phyloP scores from a whole-genome alignment of 23 tunicate species.

The Phallusia fumigata region DNA sequence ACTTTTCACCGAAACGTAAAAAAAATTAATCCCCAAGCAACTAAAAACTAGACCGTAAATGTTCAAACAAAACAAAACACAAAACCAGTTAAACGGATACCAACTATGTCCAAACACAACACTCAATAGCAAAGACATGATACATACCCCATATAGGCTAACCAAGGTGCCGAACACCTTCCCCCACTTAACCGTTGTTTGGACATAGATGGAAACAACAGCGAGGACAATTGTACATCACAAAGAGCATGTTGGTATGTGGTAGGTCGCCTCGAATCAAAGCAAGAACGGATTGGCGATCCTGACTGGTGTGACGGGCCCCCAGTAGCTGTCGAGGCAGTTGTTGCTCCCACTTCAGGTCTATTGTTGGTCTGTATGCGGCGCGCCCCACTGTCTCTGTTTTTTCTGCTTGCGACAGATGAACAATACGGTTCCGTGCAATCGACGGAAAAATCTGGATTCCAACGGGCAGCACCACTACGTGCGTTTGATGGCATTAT shows the following conservation, averaged over 20 bases:
- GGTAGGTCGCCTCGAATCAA: not conserved
- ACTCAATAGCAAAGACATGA: too few relatives aligned
- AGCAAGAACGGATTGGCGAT: not conserved
- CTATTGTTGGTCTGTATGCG: constrained; percentile 7
- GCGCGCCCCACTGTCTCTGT: constrained; percentile 29
- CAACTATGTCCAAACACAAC: too few relatives aligned
- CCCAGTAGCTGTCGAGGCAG: not conserved
- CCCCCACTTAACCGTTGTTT: not conserved
- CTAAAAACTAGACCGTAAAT: too few relatives aligned
- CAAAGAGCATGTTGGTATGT: too few relatives aligned
- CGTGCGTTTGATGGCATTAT: not conserved
- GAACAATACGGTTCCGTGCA: not conserved
- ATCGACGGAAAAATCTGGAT: not conserved
- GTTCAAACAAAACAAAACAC: too few relatives aligned
- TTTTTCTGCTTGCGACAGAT: not conserved
- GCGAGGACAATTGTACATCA: too few relatives aligned
- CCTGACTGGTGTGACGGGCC: not conserved
- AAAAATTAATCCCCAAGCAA: too few relatives aligned
- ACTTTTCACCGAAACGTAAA: too few relatives aligned
- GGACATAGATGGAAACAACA: not conserved
- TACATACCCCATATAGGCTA: too few relatives aligned
- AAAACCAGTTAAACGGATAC: too few relatives aligned
- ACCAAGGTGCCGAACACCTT: too few relatives aligned
- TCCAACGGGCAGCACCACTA: not conserved
- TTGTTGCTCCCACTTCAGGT: not conserved